phyloP scores from a whole-genome alignment of 1,140 invertebrate species.

The Oncopodura yosiiana region DNA sequence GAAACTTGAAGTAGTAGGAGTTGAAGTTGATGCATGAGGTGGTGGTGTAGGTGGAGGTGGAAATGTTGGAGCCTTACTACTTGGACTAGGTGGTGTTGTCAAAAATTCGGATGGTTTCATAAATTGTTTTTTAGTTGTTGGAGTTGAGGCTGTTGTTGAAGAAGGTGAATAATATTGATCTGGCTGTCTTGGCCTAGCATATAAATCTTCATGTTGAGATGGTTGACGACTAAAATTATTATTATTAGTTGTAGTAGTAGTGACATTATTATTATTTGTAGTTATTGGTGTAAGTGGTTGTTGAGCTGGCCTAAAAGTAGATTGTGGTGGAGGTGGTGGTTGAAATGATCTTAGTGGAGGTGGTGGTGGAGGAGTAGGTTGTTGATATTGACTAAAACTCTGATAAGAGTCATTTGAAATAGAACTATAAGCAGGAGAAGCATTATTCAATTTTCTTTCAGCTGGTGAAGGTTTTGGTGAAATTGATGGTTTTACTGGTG shows the following conservation, averaged over 20 bases:
- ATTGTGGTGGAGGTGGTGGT: background rate
- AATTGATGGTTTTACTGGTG: constrained; percentile 28
- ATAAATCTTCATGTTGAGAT: constrained; percentile 31
- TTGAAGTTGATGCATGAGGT: background rate
- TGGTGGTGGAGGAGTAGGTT: constrained; percentile 15
- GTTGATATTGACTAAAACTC: constrained; percentile 11
- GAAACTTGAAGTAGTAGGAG: background rate
- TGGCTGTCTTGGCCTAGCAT: constrained; percentile 30
- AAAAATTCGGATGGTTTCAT: constrained; percentile 33
- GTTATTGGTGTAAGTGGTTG: constrained; percentile 8
- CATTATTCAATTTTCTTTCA: constrained; percentile 27
- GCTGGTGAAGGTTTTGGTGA: constrained; percentile 29
- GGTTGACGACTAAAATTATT: constrained; percentile 6
- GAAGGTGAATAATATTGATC: constrained; percentile 24
- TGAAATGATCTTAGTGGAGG: constrained; percentile 8
- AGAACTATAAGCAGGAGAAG: constrained; percentile 26
- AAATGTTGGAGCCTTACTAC: background rate
- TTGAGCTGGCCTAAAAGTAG: constrained; percentile 12
- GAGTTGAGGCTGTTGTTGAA: constrained; percentile 27
- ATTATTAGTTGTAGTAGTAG: too few relatives aligned
- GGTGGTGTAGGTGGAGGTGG: background rate
- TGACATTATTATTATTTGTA: constrained; percentile 9
- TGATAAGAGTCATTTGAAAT: constrained; percentile 28
- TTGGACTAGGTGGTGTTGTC: constrained; percentile 14
- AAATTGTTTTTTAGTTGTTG: constrained; percentile 26